A percentile compares a stretch with the other conserved stretches of the same genome.
Conservation (phyloP, 2,888 invertebrate genomes). For the Anoncus sp. region DNA sequence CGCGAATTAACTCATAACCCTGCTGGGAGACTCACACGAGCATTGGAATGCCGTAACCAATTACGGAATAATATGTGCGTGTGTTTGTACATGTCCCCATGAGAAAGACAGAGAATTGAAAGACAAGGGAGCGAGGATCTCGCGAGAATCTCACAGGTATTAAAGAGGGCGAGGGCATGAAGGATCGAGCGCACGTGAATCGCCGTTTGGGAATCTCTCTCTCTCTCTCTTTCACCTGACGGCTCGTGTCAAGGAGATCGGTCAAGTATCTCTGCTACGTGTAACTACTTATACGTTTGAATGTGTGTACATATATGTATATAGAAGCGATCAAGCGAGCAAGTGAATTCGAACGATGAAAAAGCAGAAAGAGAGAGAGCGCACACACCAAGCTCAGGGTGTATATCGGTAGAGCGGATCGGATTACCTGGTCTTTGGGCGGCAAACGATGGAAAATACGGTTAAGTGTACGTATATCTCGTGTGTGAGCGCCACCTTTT, state of each 20-base stretch:
- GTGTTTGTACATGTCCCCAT: conserved; percentile 32
- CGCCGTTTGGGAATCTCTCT: conserved; percentile 43
- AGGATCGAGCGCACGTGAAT: conserved; percentile 43
- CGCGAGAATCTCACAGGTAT: conserved; percentile 23
- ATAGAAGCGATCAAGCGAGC: conserved; percentile 29
- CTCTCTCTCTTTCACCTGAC: conserved; percentile 17
- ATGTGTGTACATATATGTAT: neutral
- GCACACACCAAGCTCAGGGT: too few relatives aligned
- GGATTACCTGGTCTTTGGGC: conserved; percentile 44
- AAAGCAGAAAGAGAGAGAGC: too few relatives aligned
- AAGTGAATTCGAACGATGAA: conserved; percentile 41
- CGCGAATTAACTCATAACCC: conserved; percentile 80
- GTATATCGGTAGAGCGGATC: conserved; percentile 57
- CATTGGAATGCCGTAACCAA: conserved; percentile 78
- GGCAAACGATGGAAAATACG: conserved; percentile 28
- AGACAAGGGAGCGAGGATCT: conserved; percentile 54
- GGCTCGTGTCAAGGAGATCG: conserved; percentile 56
- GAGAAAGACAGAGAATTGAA: conserved; percentile 38
- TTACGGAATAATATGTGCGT: conserved; percentile 71
- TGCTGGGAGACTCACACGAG: conserved; percentile 66
- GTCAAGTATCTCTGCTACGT: conserved; percentile 46
- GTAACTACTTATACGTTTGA: conserved; percentile 1
- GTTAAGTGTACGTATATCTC: conserved; percentile 18
- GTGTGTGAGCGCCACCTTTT: conserved; percentile 1
- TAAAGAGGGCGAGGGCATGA: conserved; percentile 21